phyloP scores from a whole-genome alignment of 2,888 invertebrate genomes.

The Hofmannophila pseudospretella region DNA sequence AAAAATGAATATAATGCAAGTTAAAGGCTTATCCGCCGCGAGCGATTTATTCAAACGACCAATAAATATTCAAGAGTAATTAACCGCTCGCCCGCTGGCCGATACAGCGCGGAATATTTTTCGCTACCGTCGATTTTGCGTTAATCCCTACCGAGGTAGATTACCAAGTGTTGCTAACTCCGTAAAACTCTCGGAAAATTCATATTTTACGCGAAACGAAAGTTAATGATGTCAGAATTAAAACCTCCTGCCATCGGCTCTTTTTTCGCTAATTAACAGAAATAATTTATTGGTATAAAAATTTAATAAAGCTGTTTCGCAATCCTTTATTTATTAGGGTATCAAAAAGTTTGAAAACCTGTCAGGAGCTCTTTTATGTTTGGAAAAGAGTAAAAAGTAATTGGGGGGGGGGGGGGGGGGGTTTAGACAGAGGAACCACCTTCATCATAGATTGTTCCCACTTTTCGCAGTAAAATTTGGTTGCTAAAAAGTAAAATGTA shows the following conservation, averaged over 20 bases:
- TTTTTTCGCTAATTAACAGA: conserved; percentile 19
- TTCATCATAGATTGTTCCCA: no score
- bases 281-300: no score
- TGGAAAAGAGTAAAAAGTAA: no score
- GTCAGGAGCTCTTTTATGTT: no score
- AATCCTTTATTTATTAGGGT: no score
- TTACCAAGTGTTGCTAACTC: conserved; percentile 58
- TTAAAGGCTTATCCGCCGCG: conserved; percentile 61
- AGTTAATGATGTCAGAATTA: conserved; percentile 30
- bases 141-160: conserved; percentile 65
- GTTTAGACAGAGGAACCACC: no score
- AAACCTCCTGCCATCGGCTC: conserved; percentile 17
- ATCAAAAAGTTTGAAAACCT: no score
- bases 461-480: no score
- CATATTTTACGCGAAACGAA: conserved; percentile 38
- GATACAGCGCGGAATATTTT: conserved; percentile 60
- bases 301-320: no score
- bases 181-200: conserved; percentile 40
- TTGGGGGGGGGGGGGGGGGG: no score
- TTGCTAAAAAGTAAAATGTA: no score
- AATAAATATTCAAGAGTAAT: conserved; percentile 76
- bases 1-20: conserved; percentile 63
- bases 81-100: conserved; percentile 54
- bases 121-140: conserved; percentile 58
- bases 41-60: conserved; percentile 74